Evolutionary conservation across 2,888 invertebrate genomes (phyloP).

Genomic region (Drosophila nigricruria): DNA sequence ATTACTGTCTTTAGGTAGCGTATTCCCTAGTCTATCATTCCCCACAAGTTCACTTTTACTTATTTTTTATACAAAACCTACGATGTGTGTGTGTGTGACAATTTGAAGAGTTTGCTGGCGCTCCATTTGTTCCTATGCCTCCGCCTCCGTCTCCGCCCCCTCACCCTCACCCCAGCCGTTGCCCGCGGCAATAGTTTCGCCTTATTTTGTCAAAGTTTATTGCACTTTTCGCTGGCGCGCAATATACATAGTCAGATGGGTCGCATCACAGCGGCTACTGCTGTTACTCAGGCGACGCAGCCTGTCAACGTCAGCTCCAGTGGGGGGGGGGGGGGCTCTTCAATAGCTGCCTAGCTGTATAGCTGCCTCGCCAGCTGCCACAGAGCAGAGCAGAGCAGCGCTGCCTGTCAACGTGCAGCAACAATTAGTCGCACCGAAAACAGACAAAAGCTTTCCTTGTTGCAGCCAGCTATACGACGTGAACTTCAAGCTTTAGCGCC

Average conservation of each 20-base stretch:
- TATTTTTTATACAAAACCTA: slow-evolving; percentile 8
- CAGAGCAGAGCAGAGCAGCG: too few species aligned
- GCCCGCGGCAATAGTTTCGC: slow-evolving; percentile 51
- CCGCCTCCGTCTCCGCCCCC: not conserved
- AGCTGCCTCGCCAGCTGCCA: slow-evolving; percentile 15
- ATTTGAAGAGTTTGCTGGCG: slow-evolving; percentile 57
- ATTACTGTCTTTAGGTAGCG: not conserved
- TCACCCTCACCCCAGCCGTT: not conserved
- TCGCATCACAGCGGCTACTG: slow-evolving; percentile 27
- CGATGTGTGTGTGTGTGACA: slow-evolving; percentile 18
- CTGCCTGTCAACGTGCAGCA: slow-evolving; percentile 39
- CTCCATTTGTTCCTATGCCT: slow-evolving; percentile 42
- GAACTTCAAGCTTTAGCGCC: slow-evolving; percentile 11
- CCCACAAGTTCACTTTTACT: not conserved
- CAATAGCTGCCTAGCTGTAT: not conserved
- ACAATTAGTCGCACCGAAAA: slow-evolving; percentile 62
- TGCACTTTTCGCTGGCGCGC: slow-evolving; percentile 68
- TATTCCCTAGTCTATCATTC: not conserved
- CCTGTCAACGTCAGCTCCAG: slow-evolving; percentile 25
- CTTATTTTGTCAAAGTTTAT: slow-evolving; percentile 73
- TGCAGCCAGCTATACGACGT: not conserved
- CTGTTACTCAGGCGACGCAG: slow-evolving; percentile 25
- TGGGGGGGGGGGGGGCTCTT: slow-evolving; percentile 12
- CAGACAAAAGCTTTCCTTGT: slow-evolving; percentile 30
- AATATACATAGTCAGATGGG: slow-evolving; percentile 37